phyloP scores from a whole-genome alignment of 1,140 invertebrate genomes.

The Euwallacea fornicatus region DNA sequence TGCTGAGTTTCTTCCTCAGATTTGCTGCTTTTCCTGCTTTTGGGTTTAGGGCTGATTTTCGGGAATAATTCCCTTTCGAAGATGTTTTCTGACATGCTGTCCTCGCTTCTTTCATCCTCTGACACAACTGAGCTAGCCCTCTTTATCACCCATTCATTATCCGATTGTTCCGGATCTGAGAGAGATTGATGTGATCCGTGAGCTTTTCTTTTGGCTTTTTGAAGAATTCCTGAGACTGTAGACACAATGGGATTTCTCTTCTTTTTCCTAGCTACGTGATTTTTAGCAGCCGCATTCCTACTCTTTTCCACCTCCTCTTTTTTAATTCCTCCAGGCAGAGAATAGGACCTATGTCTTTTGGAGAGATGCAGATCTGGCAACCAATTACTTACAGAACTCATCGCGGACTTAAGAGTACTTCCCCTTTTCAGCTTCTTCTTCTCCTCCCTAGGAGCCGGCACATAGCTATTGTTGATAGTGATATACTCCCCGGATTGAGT shows the following conservation, averaged over 20 bases:
- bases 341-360: slow-evolving; percentile 77
- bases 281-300: slow-evolving; percentile 53
- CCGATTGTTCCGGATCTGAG: slow-evolving; percentile 77
- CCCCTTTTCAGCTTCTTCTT: slow-evolving; percentile 71
- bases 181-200: slow-evolving; percentile 59
- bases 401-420: slow-evolving; percentile 74
- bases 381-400: slow-evolving; percentile 79
- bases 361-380: slow-evolving; percentile 78
- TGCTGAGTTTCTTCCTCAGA: slow-evolving; percentile 44
- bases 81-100: slow-evolving; percentile 66
- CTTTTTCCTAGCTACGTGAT: slow-evolving; percentile 59
- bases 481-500: slow-evolving; percentile 77
- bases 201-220: slow-evolving; percentile 73
- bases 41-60: slow-evolving; percentile 61
- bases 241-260: slow-evolving; percentile 78
- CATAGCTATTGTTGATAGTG: slow-evolving; percentile 68
- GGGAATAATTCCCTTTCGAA: slow-evolving; percentile 65
- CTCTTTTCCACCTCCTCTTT: slow-evolving; percentile 60
- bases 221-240: slow-evolving; percentile 76
- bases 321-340: slow-evolving; percentile 71
- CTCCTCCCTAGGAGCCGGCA: slow-evolving; percentile 56
- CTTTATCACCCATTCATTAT: slow-evolving; percentile 68
- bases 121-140: slow-evolving; percentile 66
- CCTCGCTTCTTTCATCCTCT: slow-evolving; percentile 71
- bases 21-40: slow-evolving; percentile 54